These are phyloP conservation scores for Stratiomys singularior DNA, from an alignment of 2,888 invertebrate species.

Conservation along the genomic window DNA sequence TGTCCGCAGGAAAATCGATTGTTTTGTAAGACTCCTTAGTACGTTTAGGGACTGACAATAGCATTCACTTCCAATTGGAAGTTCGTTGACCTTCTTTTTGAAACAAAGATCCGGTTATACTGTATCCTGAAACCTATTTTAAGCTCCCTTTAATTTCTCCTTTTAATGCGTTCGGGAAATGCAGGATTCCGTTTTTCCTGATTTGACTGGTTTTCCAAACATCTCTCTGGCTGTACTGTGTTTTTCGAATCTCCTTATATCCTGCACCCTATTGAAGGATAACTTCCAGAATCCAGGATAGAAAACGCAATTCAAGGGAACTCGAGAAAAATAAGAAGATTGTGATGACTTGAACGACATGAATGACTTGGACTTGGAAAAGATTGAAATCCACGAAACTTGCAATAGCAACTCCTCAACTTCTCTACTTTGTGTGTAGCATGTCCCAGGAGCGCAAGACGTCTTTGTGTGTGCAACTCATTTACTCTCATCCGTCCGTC, in stretches of 20 bases:
- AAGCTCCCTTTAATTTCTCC: not conserved
- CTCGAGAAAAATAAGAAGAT: conserved; percentile 15
- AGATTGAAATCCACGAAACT: conserved; percentile 28
- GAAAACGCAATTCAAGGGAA: not conserved
- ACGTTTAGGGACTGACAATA: not conserved
- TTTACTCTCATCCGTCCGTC: conserved; percentile 66
- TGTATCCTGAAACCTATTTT: not conserved
- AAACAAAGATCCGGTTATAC: not conserved
- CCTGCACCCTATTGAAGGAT: conserved; percentile 7
- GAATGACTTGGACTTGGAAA: conserved; percentile 27
- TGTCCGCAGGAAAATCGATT: not conserved
- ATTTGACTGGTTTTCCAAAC: not conserved
- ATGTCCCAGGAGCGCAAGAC: not conserved
- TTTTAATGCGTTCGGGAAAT: not conserved
- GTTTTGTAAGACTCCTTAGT: not conserved
- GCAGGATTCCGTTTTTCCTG: not conserved
- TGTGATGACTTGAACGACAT: conserved; percentile 17
- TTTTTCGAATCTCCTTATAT: conserved; percentile 11
- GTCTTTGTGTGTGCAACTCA: conserved; percentile 48
- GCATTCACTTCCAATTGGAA: too few relatives aligned
- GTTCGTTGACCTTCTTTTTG: too few relatives aligned
- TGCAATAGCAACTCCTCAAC: not conserved
- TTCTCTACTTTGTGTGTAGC: too few relatives aligned
- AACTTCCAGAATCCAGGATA: not conserved
- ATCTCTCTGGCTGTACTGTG: not conserved